phyloP scores from a whole-genome alignment of 2,888 invertebrate genomes.

The Augochlorella aurata region DNA sequence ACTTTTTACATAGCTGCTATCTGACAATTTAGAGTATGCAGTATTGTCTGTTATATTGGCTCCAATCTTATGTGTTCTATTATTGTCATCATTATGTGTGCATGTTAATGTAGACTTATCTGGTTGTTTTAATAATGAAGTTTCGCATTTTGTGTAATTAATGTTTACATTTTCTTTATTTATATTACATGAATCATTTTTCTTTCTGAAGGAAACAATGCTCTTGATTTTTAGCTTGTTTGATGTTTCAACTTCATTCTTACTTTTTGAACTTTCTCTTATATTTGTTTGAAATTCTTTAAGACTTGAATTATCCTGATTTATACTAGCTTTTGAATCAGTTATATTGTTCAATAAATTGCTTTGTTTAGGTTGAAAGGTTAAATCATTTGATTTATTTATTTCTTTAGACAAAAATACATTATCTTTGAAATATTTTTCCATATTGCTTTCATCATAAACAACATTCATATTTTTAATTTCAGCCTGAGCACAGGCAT shows the following conservation, averaged over 20 bases:
- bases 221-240: conserved; percentile 10
- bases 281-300: background rate
- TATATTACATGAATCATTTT: background rate
- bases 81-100: conserved; percentile 3
- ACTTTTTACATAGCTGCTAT: conserved; percentile 3
- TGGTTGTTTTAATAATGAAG: background rate
- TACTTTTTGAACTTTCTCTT: conserved; percentile 10
- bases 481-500: conserved; percentile 54
- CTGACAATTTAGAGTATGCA: background rate
- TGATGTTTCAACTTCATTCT: background rate
- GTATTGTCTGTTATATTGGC: background rate
- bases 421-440: conserved; percentile 64
- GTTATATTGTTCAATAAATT: background rate
- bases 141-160: conserved; percentile 9
- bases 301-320: conserved; percentile 17
- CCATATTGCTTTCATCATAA: conserved; percentile 58
- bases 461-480: conserved; percentile 24
- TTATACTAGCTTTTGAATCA: background rate
- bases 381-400: conserved; percentile 1
- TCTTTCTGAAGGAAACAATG: conserved; percentile 5
- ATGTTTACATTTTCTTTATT: conserved; percentile 24
- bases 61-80: background rate
- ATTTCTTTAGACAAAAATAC: conserved; percentile 24
- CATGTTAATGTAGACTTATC: conserved; percentile 15
- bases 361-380: background rate